Percentiles rank a stretch among this genome's conserved stretches.
These are phyloP conservation scores for Typhlichthys subterraneus DNA, from an alignment of 2,797 vertebrate genomes.

Conservation along the genomic window DNA sequence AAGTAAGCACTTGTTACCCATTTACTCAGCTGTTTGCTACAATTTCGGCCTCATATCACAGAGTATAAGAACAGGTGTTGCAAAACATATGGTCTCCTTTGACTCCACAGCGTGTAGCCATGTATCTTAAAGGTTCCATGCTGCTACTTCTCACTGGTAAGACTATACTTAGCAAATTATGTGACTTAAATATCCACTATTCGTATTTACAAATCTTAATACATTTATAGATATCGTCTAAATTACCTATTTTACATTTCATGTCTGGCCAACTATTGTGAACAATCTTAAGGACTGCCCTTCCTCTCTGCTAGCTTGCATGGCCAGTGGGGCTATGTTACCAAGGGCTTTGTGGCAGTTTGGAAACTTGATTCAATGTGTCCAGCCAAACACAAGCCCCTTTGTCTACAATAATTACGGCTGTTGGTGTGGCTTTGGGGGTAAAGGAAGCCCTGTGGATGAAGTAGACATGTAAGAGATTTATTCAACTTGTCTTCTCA, in stretches of 20 bases:
- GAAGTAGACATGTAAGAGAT: slow-evolving; percentile 61
- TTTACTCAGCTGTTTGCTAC: slow-evolving; percentile 58
- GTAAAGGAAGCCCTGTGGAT: slow-evolving; percentile 57
- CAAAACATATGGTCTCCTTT: neutral
- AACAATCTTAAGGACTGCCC: neutral
- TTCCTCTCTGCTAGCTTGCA: slow-evolving; percentile 34
- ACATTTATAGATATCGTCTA: neutral
- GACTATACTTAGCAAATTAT: slow-evolving; percentile 6
- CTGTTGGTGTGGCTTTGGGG: slow-evolving; percentile 75
- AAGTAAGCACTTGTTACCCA: slow-evolving; percentile 31
- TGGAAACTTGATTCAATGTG: slow-evolving; percentile 59
- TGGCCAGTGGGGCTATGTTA: slow-evolving; percentile 9
- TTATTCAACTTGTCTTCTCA: neutral
- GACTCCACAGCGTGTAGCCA: slow-evolving; percentile 25
- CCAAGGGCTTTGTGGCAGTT: slow-evolving; percentile 74
- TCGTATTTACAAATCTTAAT: neutral
- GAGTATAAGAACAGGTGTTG: slow-evolving; percentile 39
- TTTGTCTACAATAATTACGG: slow-evolving; percentile 67
- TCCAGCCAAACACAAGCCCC: slow-evolving; percentile 61
- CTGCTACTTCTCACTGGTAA: slow-evolving; percentile 62
- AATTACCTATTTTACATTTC: neutral
- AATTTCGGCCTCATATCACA: neutral
- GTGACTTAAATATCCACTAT: neutral
- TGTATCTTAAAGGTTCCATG: slow-evolving; percentile 39
- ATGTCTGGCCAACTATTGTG: neutral